Percentiles rank a stretch among this genome's conserved stretches.
Conservation (phyloP, 2,797 vertebrate species). For the Avahi laniger region DNA sequence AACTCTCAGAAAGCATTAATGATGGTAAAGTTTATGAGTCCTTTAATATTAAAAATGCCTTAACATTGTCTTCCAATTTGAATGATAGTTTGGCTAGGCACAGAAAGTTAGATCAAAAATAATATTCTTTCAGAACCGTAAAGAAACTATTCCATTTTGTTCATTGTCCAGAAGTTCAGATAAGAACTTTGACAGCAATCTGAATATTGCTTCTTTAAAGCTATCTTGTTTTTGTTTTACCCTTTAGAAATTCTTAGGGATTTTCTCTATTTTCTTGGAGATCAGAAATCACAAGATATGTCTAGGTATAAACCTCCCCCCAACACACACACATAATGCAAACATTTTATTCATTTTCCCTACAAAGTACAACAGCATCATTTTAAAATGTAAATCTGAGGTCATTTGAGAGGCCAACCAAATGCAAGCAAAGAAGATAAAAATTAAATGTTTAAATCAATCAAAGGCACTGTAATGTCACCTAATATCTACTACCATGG, state of each 20-base stretch:
- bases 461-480: not conserved
- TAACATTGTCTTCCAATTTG: constrained; percentile 10
- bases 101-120: constrained; percentile 2
- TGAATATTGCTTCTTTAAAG: constrained; percentile 34
- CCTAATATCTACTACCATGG: not conserved
- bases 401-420: not conserved
- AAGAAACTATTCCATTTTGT: not conserved
- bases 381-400: not conserved
- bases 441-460: not conserved
- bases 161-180: not conserved
- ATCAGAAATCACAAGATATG: not conserved
- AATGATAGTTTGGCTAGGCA: not conserved
- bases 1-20: not conserved
- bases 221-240: not conserved
- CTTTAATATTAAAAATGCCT: not conserved
- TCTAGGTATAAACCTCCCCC: not conserved
- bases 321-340: not conserved
- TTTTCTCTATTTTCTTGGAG: not conserved
- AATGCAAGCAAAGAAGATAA: not conserved
- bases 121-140: not conserved
- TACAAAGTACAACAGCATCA: not conserved
- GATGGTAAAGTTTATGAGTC: not conserved
- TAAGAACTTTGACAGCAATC: not conserved
- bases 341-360: not conserved
- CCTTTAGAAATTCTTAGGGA: not conserved